Conservation (phyloP, 2,797 vertebrate species). For the Malurus splendens region DNA sequence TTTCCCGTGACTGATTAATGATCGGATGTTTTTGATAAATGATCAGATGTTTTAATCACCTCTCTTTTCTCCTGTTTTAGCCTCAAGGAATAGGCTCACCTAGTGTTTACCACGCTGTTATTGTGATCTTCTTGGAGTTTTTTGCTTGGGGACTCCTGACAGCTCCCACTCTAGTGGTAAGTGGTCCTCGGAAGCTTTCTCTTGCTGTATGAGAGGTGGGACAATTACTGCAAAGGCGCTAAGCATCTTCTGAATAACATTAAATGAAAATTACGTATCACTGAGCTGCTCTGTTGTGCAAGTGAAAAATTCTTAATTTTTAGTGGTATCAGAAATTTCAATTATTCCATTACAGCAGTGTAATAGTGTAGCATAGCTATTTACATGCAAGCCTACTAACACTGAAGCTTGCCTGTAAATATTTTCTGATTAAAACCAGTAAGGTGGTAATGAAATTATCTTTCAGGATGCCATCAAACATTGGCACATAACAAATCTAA, state of each 20-base stretch:
- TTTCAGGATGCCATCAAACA: background rate
- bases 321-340: background rate
- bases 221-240: background rate
- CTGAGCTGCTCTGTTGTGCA: background rate
- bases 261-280: background rate
- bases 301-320: background rate
- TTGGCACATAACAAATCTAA: background rate
- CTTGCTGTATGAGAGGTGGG: fast-evolving
- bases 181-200: slow-evolving; percentile 13
- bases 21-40: background rate
- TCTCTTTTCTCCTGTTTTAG: slow-evolving; percentile 53
- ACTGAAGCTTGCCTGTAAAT: background rate
- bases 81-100: slow-evolving; percentile 84
- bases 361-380: background rate
- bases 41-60: background rate
- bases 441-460: background rate
- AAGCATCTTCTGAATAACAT: background rate
- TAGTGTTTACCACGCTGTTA: slow-evolving; percentile 89
- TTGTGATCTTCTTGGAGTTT: slow-evolving; percentile 98
- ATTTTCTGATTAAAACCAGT: background rate
- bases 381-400: background rate
- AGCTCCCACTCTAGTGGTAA: slow-evolving; percentile 90
- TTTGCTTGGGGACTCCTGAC: slow-evolving; percentile 95
- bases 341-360: background rate
- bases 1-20: background rate